Evolutionary conservation across 2,888 invertebrate genomes (phyloP).

Genomic region (Lumbricus terrestris): DNA sequence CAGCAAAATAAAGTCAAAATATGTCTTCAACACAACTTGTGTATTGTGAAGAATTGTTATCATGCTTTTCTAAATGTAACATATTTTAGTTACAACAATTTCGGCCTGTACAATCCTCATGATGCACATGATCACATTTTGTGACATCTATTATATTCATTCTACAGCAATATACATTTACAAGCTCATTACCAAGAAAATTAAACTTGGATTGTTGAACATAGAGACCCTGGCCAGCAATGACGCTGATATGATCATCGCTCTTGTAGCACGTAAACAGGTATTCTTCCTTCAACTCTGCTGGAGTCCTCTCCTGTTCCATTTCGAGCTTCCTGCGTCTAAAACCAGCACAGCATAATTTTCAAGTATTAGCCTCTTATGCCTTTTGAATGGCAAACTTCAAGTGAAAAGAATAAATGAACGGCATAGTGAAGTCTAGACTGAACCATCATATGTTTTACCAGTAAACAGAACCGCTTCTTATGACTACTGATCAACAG

Average conservation of each 20-base stretch:
- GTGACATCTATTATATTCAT: background rate
- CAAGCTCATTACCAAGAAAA: background rate
- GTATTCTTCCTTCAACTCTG: background rate
- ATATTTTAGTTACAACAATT: background rate
- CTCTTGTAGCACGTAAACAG: constrained; percentile 9
- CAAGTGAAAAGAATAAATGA: background rate
- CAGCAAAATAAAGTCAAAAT: too few relatives aligned
- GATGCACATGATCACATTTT: background rate
- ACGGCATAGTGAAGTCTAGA: background rate
- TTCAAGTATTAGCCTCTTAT: background rate
- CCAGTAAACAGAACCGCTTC: background rate
- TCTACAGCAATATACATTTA: background rate
- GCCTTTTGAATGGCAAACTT: background rate
- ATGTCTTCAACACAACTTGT: background rate
- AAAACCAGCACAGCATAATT: background rate
- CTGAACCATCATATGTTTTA: background rate
- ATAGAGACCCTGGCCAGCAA: background rate
- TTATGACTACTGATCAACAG: background rate
- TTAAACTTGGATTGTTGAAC: constrained; percentile 6
- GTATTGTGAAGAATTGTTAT: background rate
- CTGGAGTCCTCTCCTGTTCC: background rate
- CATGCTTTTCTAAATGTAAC: background rate
- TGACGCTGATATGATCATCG: background rate
- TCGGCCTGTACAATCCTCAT: background rate
- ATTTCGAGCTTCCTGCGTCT: background rate